phyloP scores from a whole-genome alignment of 1,140 invertebrate species.

The Sminthurides bifidus region DNA sequence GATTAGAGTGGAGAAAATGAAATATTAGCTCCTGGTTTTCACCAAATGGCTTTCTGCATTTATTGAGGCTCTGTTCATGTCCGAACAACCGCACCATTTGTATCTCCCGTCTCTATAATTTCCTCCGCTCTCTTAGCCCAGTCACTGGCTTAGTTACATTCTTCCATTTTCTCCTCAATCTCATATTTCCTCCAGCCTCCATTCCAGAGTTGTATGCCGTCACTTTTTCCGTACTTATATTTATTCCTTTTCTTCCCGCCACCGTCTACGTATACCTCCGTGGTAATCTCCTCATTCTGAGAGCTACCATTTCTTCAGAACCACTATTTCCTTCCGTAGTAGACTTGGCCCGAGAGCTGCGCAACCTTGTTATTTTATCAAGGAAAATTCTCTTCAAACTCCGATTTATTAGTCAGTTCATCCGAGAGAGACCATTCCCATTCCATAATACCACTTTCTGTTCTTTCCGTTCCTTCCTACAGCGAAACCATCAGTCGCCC shows the following conservation, averaged over 20 bases:
- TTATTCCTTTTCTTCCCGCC: background rate
- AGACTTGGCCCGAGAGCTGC: too few relatives aligned
- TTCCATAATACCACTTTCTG: too few relatives aligned
- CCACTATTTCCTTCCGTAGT: too few relatives aligned
- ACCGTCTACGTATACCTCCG: too few relatives aligned
- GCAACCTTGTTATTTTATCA: too few relatives aligned
- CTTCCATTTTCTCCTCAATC: background rate
- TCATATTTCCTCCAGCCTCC: background rate
- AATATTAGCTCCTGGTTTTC: conserved; percentile 17
- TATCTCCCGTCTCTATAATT: background rate
- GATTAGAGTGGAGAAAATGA: conserved; percentile 10
- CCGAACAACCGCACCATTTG: conserved; percentile 10
- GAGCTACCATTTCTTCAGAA: too few relatives aligned
- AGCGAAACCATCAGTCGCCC: too few relatives aligned
- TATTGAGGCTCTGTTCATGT: conserved; percentile 11
- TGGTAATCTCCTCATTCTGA: too few relatives aligned
- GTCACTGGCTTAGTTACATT: background rate
- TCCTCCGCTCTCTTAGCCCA: background rate
- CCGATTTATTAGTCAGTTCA: too few relatives aligned
- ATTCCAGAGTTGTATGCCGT: background rate
- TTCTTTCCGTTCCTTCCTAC: too few relatives aligned
- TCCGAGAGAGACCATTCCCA: too few relatives aligned
- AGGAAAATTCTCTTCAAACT: too few relatives aligned
- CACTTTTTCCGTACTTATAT: background rate
- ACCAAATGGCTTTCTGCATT: conserved; percentile 10